Evolutionary conservation across 2,113 vertebrate species (phyloP), one percentile per base, ranked within the genome.

Genomic region (Pyrgilauda ruficollis): DNA sequence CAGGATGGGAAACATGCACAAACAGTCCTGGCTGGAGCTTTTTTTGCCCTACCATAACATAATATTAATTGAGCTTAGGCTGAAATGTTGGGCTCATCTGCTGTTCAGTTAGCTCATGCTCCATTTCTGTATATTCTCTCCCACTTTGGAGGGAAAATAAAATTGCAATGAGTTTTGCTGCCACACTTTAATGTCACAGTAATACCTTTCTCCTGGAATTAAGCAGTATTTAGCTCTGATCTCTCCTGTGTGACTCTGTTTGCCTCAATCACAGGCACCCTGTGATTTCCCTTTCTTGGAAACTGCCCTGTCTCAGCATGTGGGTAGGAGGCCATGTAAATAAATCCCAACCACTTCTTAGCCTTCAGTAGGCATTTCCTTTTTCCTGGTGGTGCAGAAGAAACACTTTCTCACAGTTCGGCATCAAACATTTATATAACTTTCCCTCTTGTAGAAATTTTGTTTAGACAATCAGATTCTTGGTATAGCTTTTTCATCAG

Each of bases 311-410:
- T 83, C 91, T 87, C 90, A 83, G 78, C 85, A 10, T 96, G 81
- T 69, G 95, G 85, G 93, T 86, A 83, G 87, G 77, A 95, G 93
- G 93, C 90, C 94, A 14, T 81, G 72, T 92, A 95, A 97, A 97
- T 94, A 96, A 97, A 96, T 93, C 93, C 82, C 90, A 96, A 62
- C 94, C 94, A 95, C 95, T 94, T 97, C 92, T 95, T 94, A 95
- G 93, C 64, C 88, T 95, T 50, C 92, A 77, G 90, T 61, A 93
- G 93, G 95, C 94, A 96, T 95, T 96, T 97, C 95, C 93, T 92
- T 88, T 83, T 94, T 96, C 93, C 85, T 78, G 85, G 84, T 95
- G 95, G 84, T 96, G 24, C 72, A 94, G 90, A 94, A 97, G 90
- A 96, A 94, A 96, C 78, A 18, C 90, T 96, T 94, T 96, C 75